Conservation (phyloP, 2,888 invertebrate species). For the Trichogramma evanescens region DNA sequence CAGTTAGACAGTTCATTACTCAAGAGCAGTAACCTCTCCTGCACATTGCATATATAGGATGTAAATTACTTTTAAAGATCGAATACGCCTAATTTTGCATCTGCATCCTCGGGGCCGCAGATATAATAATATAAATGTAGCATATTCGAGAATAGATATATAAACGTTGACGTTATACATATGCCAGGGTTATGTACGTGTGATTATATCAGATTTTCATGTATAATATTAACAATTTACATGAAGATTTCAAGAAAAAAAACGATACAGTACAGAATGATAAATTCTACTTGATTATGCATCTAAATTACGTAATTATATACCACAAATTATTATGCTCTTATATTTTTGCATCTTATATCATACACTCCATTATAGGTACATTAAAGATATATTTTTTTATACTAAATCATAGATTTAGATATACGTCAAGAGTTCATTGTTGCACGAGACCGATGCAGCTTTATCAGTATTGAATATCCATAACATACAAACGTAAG, state of each 20-base stretch:
- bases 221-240: constrained; percentile 37
- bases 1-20: no score
- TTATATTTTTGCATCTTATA: constrained; percentile 22
- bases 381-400: constrained; percentile 28
- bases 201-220: constrained; percentile 30
- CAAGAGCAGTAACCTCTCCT: no score
- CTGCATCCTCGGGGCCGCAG: constrained; percentile 42
- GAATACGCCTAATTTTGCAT: constrained; percentile 39
- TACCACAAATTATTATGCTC: constrained; percentile 31
- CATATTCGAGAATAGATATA: constrained; percentile 35
- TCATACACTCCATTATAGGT: constrained; percentile 25
- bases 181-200: constrained; percentile 33
- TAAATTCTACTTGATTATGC: constrained; percentile 43
- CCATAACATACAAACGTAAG: constrained; percentile 24
- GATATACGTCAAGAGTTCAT: constrained; percentile 22
- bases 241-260: constrained; percentile 36
- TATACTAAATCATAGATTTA: constrained; percentile 29
- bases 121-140: constrained; percentile 31
- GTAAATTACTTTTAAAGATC: constrained; percentile 9
- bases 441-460: constrained; percentile 43
- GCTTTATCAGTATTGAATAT: constrained; percentile 28
- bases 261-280: constrained; percentile 45
- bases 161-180: constrained; percentile 34
- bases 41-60: no score
- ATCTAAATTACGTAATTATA: constrained; percentile 32